Conservation (phyloP, 2,888 invertebrate species). For the Andrena bicolor region DNA sequence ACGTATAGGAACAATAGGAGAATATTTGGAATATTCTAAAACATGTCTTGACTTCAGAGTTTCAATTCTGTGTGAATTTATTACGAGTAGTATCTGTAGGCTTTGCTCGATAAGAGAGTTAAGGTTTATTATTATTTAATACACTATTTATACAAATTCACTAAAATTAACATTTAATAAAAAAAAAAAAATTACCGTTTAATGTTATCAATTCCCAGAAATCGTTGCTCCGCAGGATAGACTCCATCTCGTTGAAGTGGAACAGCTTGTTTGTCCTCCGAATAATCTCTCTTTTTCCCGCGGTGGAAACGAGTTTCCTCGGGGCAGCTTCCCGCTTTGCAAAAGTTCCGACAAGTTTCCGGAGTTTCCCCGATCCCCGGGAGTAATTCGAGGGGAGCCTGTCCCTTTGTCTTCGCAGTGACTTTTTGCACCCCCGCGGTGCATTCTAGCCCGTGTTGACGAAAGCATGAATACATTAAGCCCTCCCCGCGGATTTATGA, state of each 20-base stretch:
- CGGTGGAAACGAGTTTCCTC: not conserved
- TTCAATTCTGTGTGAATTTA: not conserved
- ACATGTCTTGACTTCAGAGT: not conserved
- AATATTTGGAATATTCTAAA: too few species aligned
- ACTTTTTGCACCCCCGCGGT: conserved; percentile 43
- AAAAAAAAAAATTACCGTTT: too few species aligned
- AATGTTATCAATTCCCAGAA: not conserved
- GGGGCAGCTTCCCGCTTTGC: conserved; percentile 1
- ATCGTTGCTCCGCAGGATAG: not conserved
- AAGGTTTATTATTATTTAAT: too few species aligned
- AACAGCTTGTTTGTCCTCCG: conserved; percentile 16
- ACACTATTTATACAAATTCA: not conserved
- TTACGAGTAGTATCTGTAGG: too few species aligned
- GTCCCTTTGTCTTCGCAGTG: conserved; percentile 41
- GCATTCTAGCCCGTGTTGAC: conserved; percentile 46
- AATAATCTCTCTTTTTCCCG: conserved; percentile 23
- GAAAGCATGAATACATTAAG: conserved; percentile 59
- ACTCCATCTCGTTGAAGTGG: conserved; percentile 19
- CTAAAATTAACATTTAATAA: not conserved
- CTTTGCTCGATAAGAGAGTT: too few species aligned
- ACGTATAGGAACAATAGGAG: too few species aligned
- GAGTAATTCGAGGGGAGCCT: conserved; percentile 39
- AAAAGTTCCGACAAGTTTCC: conserved; percentile 38
- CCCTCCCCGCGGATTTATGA: conserved; percentile 56
- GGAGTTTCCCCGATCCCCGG: conserved; percentile 18